A percentile compares a stretch with the other conserved stretches of the same genome.
Conservation (phyloP, 2,888 invertebrate genomes). For the Synergus gifuensis region DNA sequence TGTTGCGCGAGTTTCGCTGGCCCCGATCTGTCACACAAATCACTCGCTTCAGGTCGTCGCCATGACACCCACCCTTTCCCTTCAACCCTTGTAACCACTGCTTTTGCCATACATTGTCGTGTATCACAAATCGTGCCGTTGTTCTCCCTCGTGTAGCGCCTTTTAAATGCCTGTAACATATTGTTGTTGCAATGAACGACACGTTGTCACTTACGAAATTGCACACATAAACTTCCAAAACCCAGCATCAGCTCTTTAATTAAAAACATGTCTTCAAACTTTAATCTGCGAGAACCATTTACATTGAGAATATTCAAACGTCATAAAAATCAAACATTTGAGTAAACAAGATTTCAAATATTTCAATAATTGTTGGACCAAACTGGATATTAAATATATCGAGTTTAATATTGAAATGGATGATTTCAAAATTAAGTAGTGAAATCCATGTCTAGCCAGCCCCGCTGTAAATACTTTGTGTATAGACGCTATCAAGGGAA, state of each 20-base stretch:
- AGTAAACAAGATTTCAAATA: no score
- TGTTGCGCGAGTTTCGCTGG: conserved; percentile 64
- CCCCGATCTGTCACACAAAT: conserved; percentile 75
- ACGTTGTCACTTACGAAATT: conserved; percentile 36
- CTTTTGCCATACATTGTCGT: conserved; percentile 27
- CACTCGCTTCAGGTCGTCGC: conserved; percentile 61
- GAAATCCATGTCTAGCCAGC: no score
- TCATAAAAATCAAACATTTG: no score
- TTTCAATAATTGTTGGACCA: no score
- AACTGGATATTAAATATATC: no score
- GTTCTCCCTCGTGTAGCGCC: conserved; percentile 2
- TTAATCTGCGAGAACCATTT: not conserved
- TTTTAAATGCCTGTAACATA: conserved; percentile 41
- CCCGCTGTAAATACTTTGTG: no score
- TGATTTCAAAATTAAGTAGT: no score
- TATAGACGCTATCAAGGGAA: no score
- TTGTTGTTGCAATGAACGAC: conserved; percentile 35
- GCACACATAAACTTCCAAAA: conserved; percentile 38
- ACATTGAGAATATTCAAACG: no score
- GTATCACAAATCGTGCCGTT: conserved; percentile 24
- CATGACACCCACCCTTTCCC: conserved; percentile 16
- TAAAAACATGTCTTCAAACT: conserved; percentile 7
- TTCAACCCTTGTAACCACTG: conserved; percentile 18
- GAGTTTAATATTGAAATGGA: no score
- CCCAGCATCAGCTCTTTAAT: conserved; percentile 3